These are phyloP conservation scores for Zingel zingel DNA, from an alignment of 2,113 vertebrate species.

Conservation along the genomic window DNA sequence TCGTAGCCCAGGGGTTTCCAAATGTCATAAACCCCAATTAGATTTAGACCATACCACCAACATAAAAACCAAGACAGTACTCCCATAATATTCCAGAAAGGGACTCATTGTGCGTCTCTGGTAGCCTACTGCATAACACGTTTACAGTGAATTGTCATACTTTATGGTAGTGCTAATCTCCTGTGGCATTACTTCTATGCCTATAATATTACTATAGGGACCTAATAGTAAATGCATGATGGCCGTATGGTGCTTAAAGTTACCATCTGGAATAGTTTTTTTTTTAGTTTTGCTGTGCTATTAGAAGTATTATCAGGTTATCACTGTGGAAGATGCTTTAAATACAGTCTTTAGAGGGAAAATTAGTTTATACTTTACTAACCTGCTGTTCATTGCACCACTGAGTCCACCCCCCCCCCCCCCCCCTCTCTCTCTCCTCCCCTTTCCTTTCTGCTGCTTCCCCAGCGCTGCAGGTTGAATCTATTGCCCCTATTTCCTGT, in stretches of 20 bases:
- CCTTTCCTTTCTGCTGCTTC: constrained; percentile 31
- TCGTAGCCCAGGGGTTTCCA: not conserved
- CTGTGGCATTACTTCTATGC: not conserved
- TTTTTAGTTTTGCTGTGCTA: not conserved
- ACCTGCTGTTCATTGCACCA: constrained; percentile 53
- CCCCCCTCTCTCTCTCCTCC: not conserved
- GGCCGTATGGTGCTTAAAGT: not conserved
- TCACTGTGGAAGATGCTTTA: not conserved
- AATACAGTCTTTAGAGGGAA: not conserved
- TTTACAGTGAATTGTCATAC: not conserved
- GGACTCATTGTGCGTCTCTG: not conserved
- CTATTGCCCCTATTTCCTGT: constrained; percentile 86
- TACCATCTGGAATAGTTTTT: not conserved
- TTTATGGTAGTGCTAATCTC: not conserved
- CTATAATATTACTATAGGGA: not conserved
- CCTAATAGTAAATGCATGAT: not conserved
- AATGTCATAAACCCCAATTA: constrained; percentile 10
- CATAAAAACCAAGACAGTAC: constrained; percentile 18
- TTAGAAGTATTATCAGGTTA: not conserved
- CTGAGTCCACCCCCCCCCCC: constrained; percentile 40
- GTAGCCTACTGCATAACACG: not conserved
- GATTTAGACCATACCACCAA: constrained; percentile 26
- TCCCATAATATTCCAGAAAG: constrained; percentile 2
- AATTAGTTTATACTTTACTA: not conserved
- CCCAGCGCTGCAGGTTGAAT: constrained; percentile 82